A percentile compares a stretch with the other conserved stretches of the same genome.
phyloP scores from a whole-genome alignment of 2,888 invertebrate species.

The Alcis repandata region DNA sequence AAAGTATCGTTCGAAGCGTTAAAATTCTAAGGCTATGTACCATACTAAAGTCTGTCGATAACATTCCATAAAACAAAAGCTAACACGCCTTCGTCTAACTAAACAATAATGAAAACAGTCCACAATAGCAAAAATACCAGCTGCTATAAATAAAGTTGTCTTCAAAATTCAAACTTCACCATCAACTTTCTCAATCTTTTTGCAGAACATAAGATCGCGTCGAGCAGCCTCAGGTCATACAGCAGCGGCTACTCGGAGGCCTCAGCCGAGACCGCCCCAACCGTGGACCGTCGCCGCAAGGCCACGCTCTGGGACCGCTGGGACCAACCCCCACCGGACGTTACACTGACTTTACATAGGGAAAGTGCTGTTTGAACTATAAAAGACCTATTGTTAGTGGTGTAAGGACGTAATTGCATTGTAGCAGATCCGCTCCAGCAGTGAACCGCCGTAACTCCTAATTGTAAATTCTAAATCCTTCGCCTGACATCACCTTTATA shows the following conservation, averaged over 20 bases:
- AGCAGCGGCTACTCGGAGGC: slow-evolving; percentile 79
- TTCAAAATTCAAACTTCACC: too few relatives aligned
- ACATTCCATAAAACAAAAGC: too few relatives aligned
- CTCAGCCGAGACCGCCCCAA: slow-evolving; percentile 66
- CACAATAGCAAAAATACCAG: too few relatives aligned
- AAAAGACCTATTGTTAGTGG: neutral
- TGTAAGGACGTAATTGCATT: neutral
- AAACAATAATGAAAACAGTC: too few relatives aligned
- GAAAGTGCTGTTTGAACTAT: slow-evolving; percentile 71
- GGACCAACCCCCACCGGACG: slow-evolving; percentile 78
- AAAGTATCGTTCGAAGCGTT: too few relatives aligned
- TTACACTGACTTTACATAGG: slow-evolving; percentile 75
- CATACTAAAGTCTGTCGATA: too few relatives aligned
- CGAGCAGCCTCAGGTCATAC: slow-evolving; percentile 77
- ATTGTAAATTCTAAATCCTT: too few relatives aligned
- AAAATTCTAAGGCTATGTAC: too few relatives aligned
- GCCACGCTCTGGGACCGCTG: slow-evolving; percentile 68
- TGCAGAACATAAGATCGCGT: slow-evolving; percentile 76
- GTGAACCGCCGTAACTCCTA: neutral
- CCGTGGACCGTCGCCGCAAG: slow-evolving; percentile 68
- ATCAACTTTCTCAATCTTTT: slow-evolving; percentile 1
- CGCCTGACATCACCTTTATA: too few relatives aligned
- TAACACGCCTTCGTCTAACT: too few relatives aligned
- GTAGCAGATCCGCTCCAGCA: neutral
- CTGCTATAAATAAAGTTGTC: too few relatives aligned